These are phyloP conservation scores for Charadrius vociferus DNA, from an alignment of 2,113 vertebrate species.

Conservation along the genomic window DNA sequence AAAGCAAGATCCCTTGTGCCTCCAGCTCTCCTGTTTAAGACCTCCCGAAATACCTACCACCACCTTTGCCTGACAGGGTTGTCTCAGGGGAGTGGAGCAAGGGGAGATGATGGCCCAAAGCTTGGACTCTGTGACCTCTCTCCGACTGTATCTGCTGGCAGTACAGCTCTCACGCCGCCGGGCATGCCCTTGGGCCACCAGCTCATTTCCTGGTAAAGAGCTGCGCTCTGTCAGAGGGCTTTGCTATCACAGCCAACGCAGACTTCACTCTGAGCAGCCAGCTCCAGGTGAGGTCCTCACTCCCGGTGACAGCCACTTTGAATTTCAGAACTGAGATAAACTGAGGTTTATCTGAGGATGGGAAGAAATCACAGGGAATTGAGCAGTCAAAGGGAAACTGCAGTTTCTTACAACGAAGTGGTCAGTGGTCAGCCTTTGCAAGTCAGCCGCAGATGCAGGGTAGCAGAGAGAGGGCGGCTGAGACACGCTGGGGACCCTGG, in stretches of 20 bases:
- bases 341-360: neutral
- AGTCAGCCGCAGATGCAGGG: neutral
- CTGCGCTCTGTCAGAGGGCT: neutral
- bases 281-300: neutral
- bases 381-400: neutral
- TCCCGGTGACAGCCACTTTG: neutral
- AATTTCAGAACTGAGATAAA: slow-evolving; percentile 7
- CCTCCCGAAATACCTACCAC: neutral
- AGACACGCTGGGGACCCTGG: neutral
- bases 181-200: neutral
- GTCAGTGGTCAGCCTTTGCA: neutral
- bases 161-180: neutral
- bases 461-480: neutral
- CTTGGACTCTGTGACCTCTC: neutral
- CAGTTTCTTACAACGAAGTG: neutral
- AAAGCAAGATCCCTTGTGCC: neutral
- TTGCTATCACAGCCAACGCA: neutral
- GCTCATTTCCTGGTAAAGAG: neutral
- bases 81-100: neutral
- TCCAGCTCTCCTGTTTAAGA: neutral
- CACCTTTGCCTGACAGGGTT: neutral
- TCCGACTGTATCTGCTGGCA: neutral
- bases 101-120: neutral
- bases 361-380: neutral
- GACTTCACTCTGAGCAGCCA: neutral